These are phyloP conservation scores for Cyclophora albipunctata DNA, from an alignment of 2,888 invertebrate species.

Conservation along the genomic window DNA sequence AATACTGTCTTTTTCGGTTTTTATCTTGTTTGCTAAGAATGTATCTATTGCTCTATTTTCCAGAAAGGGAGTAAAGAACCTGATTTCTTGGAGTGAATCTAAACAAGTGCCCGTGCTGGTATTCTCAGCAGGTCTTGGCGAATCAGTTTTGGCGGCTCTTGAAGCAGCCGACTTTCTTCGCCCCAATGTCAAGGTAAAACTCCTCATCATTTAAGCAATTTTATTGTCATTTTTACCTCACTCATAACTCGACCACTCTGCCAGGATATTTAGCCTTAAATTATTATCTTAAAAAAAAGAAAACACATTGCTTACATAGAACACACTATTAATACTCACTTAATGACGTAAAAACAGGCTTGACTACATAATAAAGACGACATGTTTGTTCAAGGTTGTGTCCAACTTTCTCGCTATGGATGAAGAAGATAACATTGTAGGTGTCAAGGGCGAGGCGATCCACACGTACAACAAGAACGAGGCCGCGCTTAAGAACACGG, in stretches of 20 bases:
- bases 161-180: conserved; percentile 79
- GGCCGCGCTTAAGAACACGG: conserved; percentile 83
- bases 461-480: conserved; percentile 97
- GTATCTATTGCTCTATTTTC: conserved; percentile 8
- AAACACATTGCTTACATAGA: too few relatives aligned
- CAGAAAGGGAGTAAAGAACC: conserved; percentile 81
- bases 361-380: too few relatives aligned
- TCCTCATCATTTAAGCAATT: too few relatives aligned
- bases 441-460: conserved; percentile 87
- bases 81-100: conserved; percentile 78
- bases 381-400: conserved; percentile 74
- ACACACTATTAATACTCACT: too few relatives aligned
- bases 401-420: conserved; percentile 90
- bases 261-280: too few relatives aligned
- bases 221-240: background rate
- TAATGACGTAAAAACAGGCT: too few relatives aligned
- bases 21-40: too few relatives aligned
- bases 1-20: too few relatives aligned
- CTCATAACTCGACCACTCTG: background rate
- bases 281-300: too few relatives aligned
- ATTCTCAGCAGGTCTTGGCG: conserved; percentile 96
- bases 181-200: conserved; percentile 80
- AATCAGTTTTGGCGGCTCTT: conserved; percentile 88
- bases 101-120: conserved; percentile 90
- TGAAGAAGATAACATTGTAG: conserved; percentile 76